phyloP scores from a whole-genome alignment of 2,113 vertebrate species.

The Sebastes fasciatus region DNA sequence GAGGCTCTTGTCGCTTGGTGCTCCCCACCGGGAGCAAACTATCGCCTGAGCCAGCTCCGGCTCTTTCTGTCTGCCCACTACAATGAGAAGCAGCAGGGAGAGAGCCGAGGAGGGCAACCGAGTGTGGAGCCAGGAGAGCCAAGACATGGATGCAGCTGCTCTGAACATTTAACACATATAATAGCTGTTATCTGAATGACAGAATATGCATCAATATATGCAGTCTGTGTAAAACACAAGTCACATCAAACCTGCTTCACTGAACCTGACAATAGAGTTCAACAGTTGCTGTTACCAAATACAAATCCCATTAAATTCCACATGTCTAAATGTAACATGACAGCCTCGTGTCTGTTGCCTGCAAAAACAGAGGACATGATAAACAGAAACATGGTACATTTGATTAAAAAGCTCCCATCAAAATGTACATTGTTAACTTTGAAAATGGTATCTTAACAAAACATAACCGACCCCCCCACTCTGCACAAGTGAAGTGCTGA shows the following conservation, averaged over 20 bases:
- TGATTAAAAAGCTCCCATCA: background rate
- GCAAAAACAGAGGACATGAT: background rate
- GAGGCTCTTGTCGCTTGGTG: constrained; percentile 46
- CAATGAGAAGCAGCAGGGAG: constrained; percentile 42
- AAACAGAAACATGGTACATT: background rate
- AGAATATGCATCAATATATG: constrained; percentile 7
- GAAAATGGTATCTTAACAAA: constrained; percentile 5
- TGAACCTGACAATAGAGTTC: background rate
- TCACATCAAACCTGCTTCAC: background rate
- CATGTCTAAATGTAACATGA: background rate
- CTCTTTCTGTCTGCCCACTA: constrained; percentile 3
- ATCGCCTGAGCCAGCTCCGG: constrained; percentile 6
- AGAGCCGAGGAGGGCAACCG: constrained; percentile 13
- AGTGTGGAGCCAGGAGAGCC: constrained; percentile 19
- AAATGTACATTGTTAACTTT: background rate
- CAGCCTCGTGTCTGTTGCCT: background rate
- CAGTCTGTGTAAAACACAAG: background rate
- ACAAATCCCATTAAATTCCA: background rate
- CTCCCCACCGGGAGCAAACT: constrained; percentile 59
- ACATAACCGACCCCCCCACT: constrained; percentile 2
- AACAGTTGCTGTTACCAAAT: constrained; percentile 5
- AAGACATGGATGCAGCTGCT: constrained; percentile 43
- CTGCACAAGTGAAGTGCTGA: constrained; percentile 17
- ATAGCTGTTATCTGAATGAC: background rate
- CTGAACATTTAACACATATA: constrained; percentile 15